Base-by-base conservation (phyloP, 2,888 invertebrate genomes). In the Prenolepis imparis region DNA sequence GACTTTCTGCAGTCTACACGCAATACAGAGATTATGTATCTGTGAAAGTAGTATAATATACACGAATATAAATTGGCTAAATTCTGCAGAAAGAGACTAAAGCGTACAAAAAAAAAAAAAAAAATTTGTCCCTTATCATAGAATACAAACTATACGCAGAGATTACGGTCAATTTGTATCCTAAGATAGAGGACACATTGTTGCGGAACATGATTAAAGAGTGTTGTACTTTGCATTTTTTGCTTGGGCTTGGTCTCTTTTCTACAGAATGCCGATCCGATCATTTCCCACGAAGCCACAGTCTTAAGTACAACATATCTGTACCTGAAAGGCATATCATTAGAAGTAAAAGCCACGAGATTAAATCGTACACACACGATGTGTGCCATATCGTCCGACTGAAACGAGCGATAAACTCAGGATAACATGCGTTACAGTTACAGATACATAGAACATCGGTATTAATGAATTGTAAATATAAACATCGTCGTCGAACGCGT, bases 281-380 rank as follows among this genome's bases (percentile, higher is more conserved):
- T 88, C 89, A 89, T 86, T 90, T 86, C 88, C 89, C 90, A 91
- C 85, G 87, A 93, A 92, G 91, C 91, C 91, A 91, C 92, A 92
- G 92, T 91, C 91, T 93, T 93, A 93, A 93, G 93, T 93, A 93
- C 93, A 90, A 92, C 89, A 90, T 93, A 92, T 92, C 92, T 92
- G 92, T 92, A 92, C 86, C 91, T 91, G 91, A 84, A 92, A 92
- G 86, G 90, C 90, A 91, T 90, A 85, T 87, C 73, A 87, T 85
- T 84, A 78, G 80, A 87, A 87, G 68, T 84, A 78, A 88, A 86
- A 85, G 57, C 63, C 82, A 86, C 68, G 81, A 82, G 75, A 83
- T 88, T 70, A 81, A 82, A 74, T 75, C 44, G 32, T 68, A 32
- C 41, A 44, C 41, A 44, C 39, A 59, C 41, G 32, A 61, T 74